phyloP scores from a whole-genome alignment of 2,113 vertebrate genomes.

The Leptosomus discolor region DNA sequence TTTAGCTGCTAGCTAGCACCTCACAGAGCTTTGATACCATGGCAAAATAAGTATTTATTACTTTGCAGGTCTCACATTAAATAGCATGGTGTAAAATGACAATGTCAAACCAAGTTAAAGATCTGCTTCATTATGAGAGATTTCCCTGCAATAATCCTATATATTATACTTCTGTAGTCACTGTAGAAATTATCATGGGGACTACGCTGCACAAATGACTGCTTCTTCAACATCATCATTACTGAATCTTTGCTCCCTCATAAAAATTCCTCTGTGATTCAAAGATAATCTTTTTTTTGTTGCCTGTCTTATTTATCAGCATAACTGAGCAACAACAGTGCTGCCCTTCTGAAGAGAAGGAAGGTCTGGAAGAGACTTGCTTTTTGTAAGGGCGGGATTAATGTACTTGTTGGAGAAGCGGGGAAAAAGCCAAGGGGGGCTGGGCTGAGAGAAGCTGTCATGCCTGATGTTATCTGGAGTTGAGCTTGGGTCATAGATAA shows the following conservation, averaged over 20 bases:
- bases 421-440: neutral
- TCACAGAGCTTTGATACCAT: neutral
- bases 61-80: neutral
- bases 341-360: neutral
- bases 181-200: slow-evolving; percentile 2
- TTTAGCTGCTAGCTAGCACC: neutral
- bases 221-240: slow-evolving; percentile 23
- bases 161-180: neutral
- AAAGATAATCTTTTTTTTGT: neutral
- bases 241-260: neutral
- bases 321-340: accelerated
- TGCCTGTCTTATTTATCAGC: neutral
- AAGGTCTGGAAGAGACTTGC: neutral
- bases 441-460: accelerated
- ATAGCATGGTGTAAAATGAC: neutral
- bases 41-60: neutral
- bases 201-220: neutral
- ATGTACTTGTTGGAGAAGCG: neutral
- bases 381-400: neutral
- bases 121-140: neutral
- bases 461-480: neutral
- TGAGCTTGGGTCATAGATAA: neutral
- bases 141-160: neutral
- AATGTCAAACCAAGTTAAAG: neutral
- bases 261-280: neutral